These are phyloP conservation scores for Callosobruchus maculatus DNA, from an alignment of 2,888 invertebrate species.

Conservation along the genomic window DNA sequence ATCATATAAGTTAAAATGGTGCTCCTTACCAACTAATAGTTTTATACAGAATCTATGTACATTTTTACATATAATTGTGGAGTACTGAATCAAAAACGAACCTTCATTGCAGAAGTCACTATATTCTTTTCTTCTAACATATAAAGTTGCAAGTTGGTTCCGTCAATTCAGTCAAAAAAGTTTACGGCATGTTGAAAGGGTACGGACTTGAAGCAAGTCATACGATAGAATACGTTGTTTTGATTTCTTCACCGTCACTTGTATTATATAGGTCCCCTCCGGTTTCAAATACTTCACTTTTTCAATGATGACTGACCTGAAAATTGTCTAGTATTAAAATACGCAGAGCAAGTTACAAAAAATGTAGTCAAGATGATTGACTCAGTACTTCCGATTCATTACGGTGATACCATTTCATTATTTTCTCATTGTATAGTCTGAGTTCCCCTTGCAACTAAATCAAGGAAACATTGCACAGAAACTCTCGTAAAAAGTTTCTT, in stretches of 20 bases:
- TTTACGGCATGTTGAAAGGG: not conserved
- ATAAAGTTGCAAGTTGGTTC: too few relatives aligned
- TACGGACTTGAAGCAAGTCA: conserved; percentile 41
- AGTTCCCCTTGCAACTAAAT: too few relatives aligned
- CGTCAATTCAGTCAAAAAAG: not conserved
- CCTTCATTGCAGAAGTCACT: not conserved
- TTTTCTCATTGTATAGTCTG: too few relatives aligned
- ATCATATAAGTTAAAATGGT: not conserved
- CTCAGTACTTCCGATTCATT: too few relatives aligned
- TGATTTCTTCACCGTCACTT: conserved; percentile 56
- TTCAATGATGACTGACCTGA: conserved; percentile 52
- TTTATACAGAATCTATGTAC: not conserved
- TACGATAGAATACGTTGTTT: conserved; percentile 58
- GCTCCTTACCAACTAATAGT: not conserved
- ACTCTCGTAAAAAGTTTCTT: too few relatives aligned
- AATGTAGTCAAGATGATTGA: too few relatives aligned
- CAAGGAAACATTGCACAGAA: too few relatives aligned
- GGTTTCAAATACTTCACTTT: conserved; percentile 51
- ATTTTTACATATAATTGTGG: not conserved
- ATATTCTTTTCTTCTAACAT: not conserved
- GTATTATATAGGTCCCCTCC: conserved; percentile 55
- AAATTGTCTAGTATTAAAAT: conserved; percentile 9
- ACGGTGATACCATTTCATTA: too few relatives aligned
- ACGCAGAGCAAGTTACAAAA: not conserved
- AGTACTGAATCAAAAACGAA: too few relatives aligned